Evolutionary conservation across 1,140 invertebrate species (phyloP).

Genomic region (Drosophila biarmipes): DNA sequence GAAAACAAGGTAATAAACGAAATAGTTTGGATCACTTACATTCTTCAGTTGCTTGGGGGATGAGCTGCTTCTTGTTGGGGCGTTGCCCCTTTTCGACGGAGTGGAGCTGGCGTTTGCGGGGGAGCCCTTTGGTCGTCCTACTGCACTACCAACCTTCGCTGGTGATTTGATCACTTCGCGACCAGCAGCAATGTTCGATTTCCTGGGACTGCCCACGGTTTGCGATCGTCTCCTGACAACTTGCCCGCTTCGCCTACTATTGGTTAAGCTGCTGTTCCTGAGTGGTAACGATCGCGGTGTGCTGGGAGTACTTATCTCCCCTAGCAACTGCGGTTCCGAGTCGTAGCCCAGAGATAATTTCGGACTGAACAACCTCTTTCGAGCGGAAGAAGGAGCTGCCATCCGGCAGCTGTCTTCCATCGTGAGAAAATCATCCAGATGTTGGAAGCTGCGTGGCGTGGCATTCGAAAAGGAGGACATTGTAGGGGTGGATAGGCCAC

Average conservation of each 20-base stretch:
- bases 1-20: too few relatives aligned
- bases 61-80: background rate
- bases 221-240: background rate
- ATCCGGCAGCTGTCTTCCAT: constrained; percentile 4
- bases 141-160: background rate
- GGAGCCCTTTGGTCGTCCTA: background rate
- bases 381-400: background rate
- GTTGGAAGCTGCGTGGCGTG: constrained; percentile 10
- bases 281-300: constrained; percentile 33
- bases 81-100: background rate
- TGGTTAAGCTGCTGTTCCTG: constrained; percentile 40
- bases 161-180: constrained; percentile 1
- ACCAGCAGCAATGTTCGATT: background rate
- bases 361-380: constrained; percentile 54
- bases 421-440: background rate
- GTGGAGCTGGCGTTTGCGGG: background rate
- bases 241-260: constrained; percentile 19
- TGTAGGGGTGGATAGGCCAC: background rate
- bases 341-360: constrained; percentile 16
- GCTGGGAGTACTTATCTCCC: constrained; percentile 16
- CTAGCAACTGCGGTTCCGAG: constrained; percentile 25
- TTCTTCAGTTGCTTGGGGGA: background rate
- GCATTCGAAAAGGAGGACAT: background rate
- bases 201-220: constrained; percentile 1
- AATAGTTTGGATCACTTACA: constrained; percentile 7